Evolutionary conservation across 2,797 vertebrate genomes (phyloP).

Genomic region (Micromesistius poutassou): DNA sequence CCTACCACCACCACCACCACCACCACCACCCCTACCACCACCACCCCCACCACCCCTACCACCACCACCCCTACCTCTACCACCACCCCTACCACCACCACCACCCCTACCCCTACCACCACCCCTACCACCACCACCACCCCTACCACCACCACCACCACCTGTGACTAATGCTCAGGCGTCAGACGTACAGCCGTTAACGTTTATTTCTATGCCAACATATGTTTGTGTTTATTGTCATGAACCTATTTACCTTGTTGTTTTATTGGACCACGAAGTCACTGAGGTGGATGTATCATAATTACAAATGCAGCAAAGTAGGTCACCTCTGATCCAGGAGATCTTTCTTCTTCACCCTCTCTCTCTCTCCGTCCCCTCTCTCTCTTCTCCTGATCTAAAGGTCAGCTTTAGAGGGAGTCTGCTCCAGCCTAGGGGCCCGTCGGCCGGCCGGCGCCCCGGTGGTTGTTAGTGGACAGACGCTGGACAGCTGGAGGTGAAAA

Average conservation of each 20-base stretch:
- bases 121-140: too few relatives aligned
- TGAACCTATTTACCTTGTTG: background rate
- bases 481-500: background rate
- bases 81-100: too few relatives aligned
- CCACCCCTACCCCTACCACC: too few relatives aligned
- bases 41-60: too few relatives aligned
- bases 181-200: conserved; percentile 18
- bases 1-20: too few relatives aligned
- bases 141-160: too few relatives aligned
- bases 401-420: conserved; percentile 42
- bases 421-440: conserved; percentile 33
- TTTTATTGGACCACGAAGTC: background rate
- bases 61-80: too few relatives aligned
- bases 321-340: conserved; percentile 71
- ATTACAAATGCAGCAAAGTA: conserved; percentile 63
- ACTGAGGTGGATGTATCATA: background rate
- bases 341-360: conserved; percentile 27
- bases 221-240: conserved; percentile 1
- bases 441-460: conserved; percentile 29
- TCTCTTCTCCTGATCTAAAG: conserved; percentile 40
- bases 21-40: too few relatives aligned
- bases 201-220: background rate
- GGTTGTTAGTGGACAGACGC: conserved; percentile 27
- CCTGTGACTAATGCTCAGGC: too few relatives aligned
- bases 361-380: conserved; percentile 33